Conservation (phyloP, 2,797 vertebrate species). For the Mastacembelus armatus region DNA sequence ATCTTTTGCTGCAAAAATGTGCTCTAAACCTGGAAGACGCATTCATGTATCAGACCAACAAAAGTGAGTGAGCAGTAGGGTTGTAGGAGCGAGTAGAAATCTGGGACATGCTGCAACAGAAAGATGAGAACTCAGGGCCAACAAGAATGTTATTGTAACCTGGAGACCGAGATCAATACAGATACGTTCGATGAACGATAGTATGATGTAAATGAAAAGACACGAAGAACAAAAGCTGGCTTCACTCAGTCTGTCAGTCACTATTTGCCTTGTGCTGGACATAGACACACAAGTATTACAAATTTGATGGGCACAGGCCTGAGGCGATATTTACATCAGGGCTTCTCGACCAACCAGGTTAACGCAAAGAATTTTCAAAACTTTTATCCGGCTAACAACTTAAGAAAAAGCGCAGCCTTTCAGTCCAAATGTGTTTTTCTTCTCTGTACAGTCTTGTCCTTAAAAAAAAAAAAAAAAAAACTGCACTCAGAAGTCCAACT, state of each 20-base stretch:
- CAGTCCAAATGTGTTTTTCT: slow-evolving; percentile 32
- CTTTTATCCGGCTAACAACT: slow-evolving; percentile 40
- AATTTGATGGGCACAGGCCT: slow-evolving; percentile 48
- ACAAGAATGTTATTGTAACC: slow-evolving; percentile 27
- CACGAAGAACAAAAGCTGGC: slow-evolving; percentile 44
- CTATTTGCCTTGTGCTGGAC: slow-evolving; percentile 31
- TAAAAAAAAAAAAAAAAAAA: slow-evolving; percentile 11
- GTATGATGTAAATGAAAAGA: slow-evolving; percentile 42
- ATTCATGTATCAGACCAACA: slow-evolving; percentile 42
- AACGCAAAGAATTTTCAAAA: slow-evolving; percentile 55
- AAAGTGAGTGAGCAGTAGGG: slow-evolving; percentile 26
- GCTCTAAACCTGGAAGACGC: slow-evolving; percentile 75
- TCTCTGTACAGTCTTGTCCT: slow-evolving; percentile 46
- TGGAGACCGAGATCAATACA: slow-evolving; percentile 13
- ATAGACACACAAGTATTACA: slow-evolving; percentile 37
- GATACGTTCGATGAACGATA: slow-evolving; percentile 25
- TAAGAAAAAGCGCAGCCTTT: slow-evolving; percentile 44
- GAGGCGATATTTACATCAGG: slow-evolving; percentile 71
- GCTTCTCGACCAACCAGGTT: slow-evolving; percentile 31
- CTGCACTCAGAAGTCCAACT: slow-evolving; percentile 4
- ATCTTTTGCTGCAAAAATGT: slow-evolving; percentile 48
- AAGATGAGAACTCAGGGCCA: too few relatives aligned
- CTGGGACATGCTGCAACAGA: slow-evolving; percentile 27
- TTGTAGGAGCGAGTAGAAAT: slow-evolving; percentile 27
- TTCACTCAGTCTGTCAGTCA: slow-evolving; percentile 23